Conservation (phyloP, 2,113 vertebrate genomes). For the Myiozetetes cayanensis region DNA sequence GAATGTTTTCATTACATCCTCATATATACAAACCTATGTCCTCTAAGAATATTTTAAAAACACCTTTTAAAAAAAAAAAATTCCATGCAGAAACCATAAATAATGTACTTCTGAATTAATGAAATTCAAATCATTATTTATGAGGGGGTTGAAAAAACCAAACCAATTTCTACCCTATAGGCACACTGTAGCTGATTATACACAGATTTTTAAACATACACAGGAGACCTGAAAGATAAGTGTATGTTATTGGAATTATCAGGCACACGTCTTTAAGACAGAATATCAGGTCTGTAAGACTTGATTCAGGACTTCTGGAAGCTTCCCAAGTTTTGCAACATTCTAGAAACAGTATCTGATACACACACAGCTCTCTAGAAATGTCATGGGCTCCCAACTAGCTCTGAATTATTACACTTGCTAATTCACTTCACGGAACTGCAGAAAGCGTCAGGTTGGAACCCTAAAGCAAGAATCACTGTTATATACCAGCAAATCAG, state of each 20-base stretch:
- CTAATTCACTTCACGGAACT: background rate
- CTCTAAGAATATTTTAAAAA: background rate
- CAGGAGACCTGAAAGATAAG: background rate
- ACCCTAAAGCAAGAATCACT: background rate
- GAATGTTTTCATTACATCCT: background rate
- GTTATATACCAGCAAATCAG: background rate
- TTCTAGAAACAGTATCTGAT: background rate
- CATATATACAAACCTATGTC: background rate
- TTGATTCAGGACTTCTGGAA: background rate
- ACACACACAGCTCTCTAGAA: background rate
- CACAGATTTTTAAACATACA: background rate
- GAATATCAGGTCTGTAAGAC: background rate
- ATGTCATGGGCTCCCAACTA: background rate
- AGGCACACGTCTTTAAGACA: background rate
- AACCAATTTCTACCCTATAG: background rate
- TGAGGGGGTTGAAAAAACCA: background rate
- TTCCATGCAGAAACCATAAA: background rate
- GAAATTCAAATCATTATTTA: background rate
- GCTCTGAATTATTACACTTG: background rate
- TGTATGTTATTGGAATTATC: background rate
- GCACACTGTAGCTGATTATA: background rate
- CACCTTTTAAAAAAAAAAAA: background rate
- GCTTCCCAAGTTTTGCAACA: background rate
- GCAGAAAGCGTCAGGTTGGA: background rate
- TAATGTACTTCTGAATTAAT: background rate